phyloP scores from a whole-genome alignment of 2,797 vertebrate genomes.

The Ceryle rudis region DNA sequence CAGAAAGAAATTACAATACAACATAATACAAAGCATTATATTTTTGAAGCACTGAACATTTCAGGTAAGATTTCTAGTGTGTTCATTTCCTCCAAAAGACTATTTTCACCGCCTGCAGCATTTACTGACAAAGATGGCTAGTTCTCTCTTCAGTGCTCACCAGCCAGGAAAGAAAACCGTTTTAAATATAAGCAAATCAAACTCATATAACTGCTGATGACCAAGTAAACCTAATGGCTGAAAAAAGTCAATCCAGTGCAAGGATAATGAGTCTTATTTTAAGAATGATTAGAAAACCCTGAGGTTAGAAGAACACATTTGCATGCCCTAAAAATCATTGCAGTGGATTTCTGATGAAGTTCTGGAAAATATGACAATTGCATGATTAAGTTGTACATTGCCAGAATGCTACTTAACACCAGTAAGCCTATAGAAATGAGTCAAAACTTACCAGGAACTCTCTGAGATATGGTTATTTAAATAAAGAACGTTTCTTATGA shows the following conservation, averaged over 20 bases:
- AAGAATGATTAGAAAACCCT: neutral
- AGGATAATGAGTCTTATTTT: neutral
- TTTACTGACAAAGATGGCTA: neutral
- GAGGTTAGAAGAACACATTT: neutral
- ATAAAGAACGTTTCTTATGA: neutral
- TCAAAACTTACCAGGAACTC: neutral
- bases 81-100: neutral
- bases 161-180: neutral
- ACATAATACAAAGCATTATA: neutral
- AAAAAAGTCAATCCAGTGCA: conserved; percentile 8
- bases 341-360: neutral
- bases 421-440: neutral
- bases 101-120: neutral
- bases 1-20: neutral
- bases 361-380: neutral
- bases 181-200: neutral
- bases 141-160: neutral
- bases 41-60: neutral
- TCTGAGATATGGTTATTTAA: neutral
- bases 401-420: neutral
- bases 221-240: neutral
- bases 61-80: neutral
- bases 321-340: neutral
- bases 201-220: neutral
- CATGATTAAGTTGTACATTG: neutral